phyloP scores from a whole-genome alignment of 2,797 vertebrate species.

The Premnoplex brunnescens region DNA sequence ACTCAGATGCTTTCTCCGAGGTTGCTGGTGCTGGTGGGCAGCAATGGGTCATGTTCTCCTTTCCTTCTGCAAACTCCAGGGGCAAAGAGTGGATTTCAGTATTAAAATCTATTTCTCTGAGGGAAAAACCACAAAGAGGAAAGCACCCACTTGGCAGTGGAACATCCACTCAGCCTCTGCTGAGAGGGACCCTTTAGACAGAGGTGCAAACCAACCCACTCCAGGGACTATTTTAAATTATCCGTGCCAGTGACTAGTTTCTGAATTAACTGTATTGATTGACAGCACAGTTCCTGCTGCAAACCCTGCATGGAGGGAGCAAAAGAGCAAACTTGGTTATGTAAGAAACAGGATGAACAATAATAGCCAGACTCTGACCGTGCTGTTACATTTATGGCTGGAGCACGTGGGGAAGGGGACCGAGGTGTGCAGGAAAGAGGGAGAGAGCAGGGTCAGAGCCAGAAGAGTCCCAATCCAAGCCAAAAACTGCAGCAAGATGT shows the following conservation, averaged over 20 bases:
- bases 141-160: not conserved
- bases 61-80: not conserved
- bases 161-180: not conserved
- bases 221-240: not conserved
- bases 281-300: not conserved
- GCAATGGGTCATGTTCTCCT: fast-evolving
- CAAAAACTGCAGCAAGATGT: fast-evolving
- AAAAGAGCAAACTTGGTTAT: not conserved
- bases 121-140: not conserved
- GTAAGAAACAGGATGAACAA: not conserved
- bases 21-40: fast-evolving
- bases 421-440: not conserved
- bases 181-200: not conserved
- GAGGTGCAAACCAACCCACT: not conserved
- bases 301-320: not conserved
- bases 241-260: not conserved
- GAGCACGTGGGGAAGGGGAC: not conserved
- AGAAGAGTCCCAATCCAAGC: not conserved
- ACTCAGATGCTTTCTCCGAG: fast-evolving
- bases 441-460: not conserved
- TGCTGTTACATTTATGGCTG: not conserved
- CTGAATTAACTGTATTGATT: not conserved
- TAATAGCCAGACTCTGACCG: not conserved
- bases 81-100: not conserved
- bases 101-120: not conserved